phyloP scores from a whole-genome alignment of 2,888 invertebrate genomes.

The Xanthia togata region DNA sequence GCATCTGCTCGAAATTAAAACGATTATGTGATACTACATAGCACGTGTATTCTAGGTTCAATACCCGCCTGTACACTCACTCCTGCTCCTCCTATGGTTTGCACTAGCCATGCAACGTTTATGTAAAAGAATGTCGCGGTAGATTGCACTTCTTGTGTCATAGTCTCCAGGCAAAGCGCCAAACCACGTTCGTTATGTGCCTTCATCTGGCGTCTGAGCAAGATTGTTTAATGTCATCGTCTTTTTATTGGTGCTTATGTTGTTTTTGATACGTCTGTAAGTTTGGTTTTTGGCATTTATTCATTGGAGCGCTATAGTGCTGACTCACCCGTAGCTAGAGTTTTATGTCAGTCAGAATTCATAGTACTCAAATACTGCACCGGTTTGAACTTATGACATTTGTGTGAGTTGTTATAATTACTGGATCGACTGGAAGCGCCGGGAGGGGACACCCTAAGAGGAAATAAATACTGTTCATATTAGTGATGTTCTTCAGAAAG shows the following conservation, averaged over 20 bases:
- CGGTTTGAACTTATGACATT: neutral
- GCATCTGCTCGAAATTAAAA: no score
- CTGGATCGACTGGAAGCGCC: neutral
- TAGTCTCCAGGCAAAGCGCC: constrained; percentile 72
- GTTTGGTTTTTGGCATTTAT: constrained; percentile 1
- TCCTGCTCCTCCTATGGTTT: constrained; percentile 24
- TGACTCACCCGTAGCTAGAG: neutral
- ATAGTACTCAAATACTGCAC: neutral
- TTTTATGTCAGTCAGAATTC: neutral
- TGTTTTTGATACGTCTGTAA: constrained; percentile 9
- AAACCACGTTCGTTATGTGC: constrained; percentile 60
- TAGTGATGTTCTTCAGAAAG: no score
- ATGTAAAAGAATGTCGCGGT: constrained; percentile 82
- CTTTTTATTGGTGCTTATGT: constrained; percentile 53
- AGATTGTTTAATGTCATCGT: constrained; percentile 57
- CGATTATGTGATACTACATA: no score
- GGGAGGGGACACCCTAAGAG: no score
- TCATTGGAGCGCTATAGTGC: constrained; percentile 4
- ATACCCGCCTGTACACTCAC: constrained; percentile 4
- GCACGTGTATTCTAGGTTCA: neutral
- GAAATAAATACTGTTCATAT: no score
- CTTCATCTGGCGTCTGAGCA: constrained; percentile 54
- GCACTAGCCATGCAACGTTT: constrained; percentile 64
- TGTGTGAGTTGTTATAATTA: neutral
- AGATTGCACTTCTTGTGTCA: constrained; percentile 74